A percentile compares a stretch with the other conserved stretches of the same genome.
phyloP scores from a whole-genome alignment of 2,888 invertebrate genomes.

The Bedellia somnulentella region DNA sequence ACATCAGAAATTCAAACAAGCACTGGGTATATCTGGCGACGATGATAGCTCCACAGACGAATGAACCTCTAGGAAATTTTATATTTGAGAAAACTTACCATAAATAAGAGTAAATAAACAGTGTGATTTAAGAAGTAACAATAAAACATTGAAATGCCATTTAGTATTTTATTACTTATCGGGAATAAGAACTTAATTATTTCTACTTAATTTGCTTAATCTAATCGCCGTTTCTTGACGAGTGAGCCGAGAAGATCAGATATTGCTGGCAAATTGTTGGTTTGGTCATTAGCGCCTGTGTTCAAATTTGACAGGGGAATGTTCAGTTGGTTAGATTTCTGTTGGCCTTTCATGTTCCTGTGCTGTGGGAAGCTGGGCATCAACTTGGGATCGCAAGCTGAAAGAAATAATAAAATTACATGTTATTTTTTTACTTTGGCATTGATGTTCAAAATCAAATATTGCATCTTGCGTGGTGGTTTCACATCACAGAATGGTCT shows the following conservation, averaged over 20 bases:
- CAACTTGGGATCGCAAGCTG: constrained; percentile 93
- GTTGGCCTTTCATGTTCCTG: constrained; percentile 73
- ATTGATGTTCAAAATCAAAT: too few species aligned
- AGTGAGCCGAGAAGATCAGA: constrained; percentile 81
- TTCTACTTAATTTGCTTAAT: constrained; percentile 38
- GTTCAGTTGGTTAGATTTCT: constrained; percentile 40
- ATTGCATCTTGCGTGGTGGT: too few species aligned
- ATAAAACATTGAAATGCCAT: too few species aligned
- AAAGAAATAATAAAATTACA: too few species aligned
- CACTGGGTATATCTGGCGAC: constrained; percentile 44
- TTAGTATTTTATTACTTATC: constrained; percentile 1
- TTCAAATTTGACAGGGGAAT: constrained; percentile 50
- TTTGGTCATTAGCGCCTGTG: constrained; percentile 69
- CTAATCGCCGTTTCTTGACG: constrained; percentile 77
- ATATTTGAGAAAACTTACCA: not conserved
- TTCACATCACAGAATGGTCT: too few species aligned
- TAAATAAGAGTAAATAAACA: not conserved
- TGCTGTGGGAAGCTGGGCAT: constrained; percentile 99
- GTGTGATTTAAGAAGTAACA: too few species aligned
- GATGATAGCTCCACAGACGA: constrained; percentile 45
- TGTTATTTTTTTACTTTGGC: too few species aligned
- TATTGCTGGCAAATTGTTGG: constrained; percentile 76
- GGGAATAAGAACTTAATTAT: constrained; percentile 9
- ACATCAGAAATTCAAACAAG: constrained; percentile 41
- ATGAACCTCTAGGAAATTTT: constrained; percentile 9